These are phyloP conservation scores for Glyptemys insculpta DNA, from an alignment of 2,797 vertebrate species.

Conservation along the genomic window DNA sequence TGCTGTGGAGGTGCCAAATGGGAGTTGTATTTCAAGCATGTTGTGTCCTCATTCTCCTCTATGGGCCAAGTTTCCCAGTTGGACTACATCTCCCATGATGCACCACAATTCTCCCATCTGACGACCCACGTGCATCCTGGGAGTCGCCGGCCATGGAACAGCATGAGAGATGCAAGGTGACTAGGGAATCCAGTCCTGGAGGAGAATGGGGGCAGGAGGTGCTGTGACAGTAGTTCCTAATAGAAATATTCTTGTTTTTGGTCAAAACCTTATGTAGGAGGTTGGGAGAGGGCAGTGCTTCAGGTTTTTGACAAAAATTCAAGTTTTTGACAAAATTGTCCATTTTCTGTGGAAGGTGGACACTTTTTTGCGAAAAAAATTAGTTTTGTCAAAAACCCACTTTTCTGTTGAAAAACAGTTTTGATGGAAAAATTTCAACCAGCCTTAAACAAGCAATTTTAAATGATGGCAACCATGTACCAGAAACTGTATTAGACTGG, in stretches of 20 bases:
- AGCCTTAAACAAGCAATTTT: background rate
- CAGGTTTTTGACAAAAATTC: no score
- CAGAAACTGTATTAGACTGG: background rate
- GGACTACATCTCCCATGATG: background rate
- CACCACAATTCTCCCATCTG: background rate
- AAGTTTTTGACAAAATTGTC: background rate
- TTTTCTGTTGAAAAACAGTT: background rate
- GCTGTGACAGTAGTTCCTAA: background rate
- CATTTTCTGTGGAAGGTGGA: background rate
- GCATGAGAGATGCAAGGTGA: background rate
- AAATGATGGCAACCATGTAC: background rate
- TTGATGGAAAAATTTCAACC: background rate
- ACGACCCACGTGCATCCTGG: fast-evolving
- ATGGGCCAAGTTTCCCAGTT: fast-evolving
- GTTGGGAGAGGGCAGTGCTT: no score
- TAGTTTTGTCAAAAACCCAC: background rate
- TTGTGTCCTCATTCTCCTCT: background rate
- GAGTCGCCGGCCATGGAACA: background rate
- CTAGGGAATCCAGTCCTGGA: background rate
- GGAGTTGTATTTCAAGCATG: background rate
- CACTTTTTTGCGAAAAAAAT: background rate
- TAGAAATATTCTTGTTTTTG: background rate
- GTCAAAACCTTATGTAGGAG: no score
- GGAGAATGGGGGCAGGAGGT: background rate
- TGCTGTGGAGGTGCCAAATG: background rate